These are phyloP conservation scores for Puntigrus tetrazona DNA, from an alignment of 2,113 vertebrate species.

Conservation along the genomic window DNA sequence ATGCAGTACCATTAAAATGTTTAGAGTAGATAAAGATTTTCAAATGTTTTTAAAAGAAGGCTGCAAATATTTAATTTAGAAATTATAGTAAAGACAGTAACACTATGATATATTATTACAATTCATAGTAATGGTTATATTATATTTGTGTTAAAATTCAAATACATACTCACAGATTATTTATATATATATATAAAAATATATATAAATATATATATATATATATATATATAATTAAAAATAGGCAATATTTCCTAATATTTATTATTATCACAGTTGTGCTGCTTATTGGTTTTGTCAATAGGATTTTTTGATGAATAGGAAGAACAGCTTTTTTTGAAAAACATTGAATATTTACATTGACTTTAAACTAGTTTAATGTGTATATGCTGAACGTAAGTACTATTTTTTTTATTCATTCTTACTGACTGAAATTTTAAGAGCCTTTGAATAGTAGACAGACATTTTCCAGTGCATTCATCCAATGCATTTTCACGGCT, in stretches of 20 bases:
- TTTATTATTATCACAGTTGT: not conserved
- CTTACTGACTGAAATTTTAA: not conserved
- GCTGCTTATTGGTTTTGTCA: not conserved
- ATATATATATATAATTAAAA: too few species aligned
- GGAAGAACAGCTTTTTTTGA: too few species aligned
- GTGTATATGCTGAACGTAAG: not conserved
- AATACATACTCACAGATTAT: too few species aligned
- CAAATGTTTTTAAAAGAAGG: not conserved
- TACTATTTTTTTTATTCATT: not conserved
- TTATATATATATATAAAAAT: too few species aligned
- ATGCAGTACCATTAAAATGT: not conserved
- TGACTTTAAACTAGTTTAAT: not conserved
- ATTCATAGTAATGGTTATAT: too few species aligned
- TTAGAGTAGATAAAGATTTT: not conserved
- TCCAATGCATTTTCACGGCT: not conserved
- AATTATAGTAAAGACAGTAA: not conserved
- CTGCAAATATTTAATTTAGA: not conserved
- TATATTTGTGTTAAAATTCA: too few species aligned
- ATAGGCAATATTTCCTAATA: not conserved
- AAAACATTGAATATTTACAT: not conserved
- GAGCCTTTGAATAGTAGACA: not conserved
- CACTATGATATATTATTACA: not conserved
- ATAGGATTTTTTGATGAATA: not conserved
- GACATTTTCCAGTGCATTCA: not conserved
- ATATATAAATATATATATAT: too few species aligned